Evolutionary conservation across 1,140 invertebrate genomes (phyloP), one percentile per base, ranked within the genome.

Genomic region (Megalopta genalis): DNA sequence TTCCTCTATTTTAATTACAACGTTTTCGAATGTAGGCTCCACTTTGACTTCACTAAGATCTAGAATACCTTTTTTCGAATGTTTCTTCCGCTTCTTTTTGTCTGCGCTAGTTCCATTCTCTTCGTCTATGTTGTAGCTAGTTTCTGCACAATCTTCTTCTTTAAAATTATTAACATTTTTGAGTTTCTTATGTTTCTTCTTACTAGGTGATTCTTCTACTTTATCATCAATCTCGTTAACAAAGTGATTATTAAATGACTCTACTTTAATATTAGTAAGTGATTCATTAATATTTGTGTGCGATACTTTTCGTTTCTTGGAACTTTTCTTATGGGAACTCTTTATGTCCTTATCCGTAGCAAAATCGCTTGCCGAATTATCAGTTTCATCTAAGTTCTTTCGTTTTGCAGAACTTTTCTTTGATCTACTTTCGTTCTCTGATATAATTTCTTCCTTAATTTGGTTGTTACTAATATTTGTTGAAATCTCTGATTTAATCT

Each of bases 41-140:
- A 63, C 18, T 72, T 65, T 69, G 39, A 77, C 70, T 39, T 25
- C 27, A 9, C 25, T 68, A 1, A 12, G n/a, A 23, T 68, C 64
- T 4, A 46, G 7, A 27, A 57, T 16, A 42, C 0, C 7, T 1
- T 46, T 63, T 2, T 18, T 63, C 3, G 75, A 70, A 52, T 65
- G 77, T 27, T 39, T 78, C 7, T 49, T 73, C 1, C 46, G 46
- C 49, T 82, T 82, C 46, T 82, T 71, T 67, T 78, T 70, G 39
- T 23, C 27, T 52, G 42, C 25, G 9, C 63, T 49, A 52, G 46
- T 16, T 64, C 64, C 23, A 21, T 8, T 10, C 4, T 57, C 23
- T 57, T 32, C 12, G 4, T 32, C 18, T 1, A 18, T 8, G 32
- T 49, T 54, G 4, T 16, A 25, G 37, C 23, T 64, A 64, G 21